These are phyloP conservation scores for Ivindomyrus marchei DNA, from an alignment of 2,113 vertebrate genomes.

Conservation along the genomic window DNA sequence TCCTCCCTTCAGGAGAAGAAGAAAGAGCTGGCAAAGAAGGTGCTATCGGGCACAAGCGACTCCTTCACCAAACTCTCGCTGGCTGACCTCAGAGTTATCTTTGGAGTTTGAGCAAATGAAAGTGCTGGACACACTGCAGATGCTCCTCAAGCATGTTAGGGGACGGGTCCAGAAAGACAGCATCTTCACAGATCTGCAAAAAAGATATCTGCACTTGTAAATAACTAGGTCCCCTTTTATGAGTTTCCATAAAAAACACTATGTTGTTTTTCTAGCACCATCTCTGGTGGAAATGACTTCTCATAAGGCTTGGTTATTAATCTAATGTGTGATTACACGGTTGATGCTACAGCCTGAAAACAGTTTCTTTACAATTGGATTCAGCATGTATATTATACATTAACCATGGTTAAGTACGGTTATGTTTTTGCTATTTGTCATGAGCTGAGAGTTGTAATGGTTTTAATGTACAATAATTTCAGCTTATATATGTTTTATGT, in stretches of 20 bases:
- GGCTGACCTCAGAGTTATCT: conserved; percentile 82
- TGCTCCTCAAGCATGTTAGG: not conserved
- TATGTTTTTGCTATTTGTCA: not conserved
- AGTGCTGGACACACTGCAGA: not conserved
- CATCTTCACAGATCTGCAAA: not conserved
- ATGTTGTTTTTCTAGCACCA: not conserved
- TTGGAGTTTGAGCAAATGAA: conserved; percentile 58
- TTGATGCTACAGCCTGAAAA: not conserved
- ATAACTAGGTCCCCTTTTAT: not conserved
- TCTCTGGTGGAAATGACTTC: not conserved
- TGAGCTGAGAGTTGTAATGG: not conserved
- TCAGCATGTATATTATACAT: not conserved
- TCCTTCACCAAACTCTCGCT: conserved; percentile 77
- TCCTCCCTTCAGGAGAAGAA: conserved; percentile 78
- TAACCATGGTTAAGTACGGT: not conserved
- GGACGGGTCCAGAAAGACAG: not conserved
- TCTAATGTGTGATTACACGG: not conserved
- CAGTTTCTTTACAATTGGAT: not conserved
- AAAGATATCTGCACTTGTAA: not conserved
- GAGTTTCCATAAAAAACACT: not conserved
- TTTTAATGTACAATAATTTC: not conserved
- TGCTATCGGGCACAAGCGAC: conserved; percentile 76
- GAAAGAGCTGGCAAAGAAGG: conserved; percentile 83
- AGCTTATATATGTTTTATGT: not conserved
- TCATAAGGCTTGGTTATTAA: not conserved